Conservation (phyloP, 2,113 vertebrate genomes). For the Pseudopipra pipra region DNA sequence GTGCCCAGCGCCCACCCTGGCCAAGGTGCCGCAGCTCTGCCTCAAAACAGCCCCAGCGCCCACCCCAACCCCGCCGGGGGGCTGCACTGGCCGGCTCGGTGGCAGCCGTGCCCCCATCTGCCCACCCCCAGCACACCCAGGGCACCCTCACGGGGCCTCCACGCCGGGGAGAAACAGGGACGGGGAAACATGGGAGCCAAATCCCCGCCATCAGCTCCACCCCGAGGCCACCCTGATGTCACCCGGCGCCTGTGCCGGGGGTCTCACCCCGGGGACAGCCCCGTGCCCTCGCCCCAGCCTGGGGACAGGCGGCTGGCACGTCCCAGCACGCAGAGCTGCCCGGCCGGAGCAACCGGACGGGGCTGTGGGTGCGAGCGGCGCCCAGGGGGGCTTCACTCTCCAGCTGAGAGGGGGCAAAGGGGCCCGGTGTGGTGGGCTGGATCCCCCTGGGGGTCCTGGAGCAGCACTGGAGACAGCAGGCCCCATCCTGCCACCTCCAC, state of each 20-base stretch:
- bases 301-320: neutral
- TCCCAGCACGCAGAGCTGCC: constrained; percentile 34
- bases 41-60: neutral
- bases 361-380: neutral
- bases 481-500: neutral
- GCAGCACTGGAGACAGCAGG: neutral
- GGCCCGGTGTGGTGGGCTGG: fast-evolving
- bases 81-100: neutral
- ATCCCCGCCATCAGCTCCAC: fast-evolving
- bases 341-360: neutral
- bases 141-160: neutral
- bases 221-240: fast-evolving
- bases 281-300: neutral
- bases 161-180: fast-evolving
- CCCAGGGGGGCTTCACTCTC: neutral
- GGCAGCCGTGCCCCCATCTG: neutral
- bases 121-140: neutral
- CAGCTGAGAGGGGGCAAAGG: neutral
- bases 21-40: neutral
- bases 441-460: neutral
- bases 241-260: neutral
- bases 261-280: neutral
- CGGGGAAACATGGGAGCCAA: fast-evolving
- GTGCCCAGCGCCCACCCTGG: neutral
- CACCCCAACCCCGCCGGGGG: fast-evolving